These are phyloP conservation scores for Buathra laborator DNA, from an alignment of 2,888 invertebrate genomes.

Conservation along the genomic window DNA sequence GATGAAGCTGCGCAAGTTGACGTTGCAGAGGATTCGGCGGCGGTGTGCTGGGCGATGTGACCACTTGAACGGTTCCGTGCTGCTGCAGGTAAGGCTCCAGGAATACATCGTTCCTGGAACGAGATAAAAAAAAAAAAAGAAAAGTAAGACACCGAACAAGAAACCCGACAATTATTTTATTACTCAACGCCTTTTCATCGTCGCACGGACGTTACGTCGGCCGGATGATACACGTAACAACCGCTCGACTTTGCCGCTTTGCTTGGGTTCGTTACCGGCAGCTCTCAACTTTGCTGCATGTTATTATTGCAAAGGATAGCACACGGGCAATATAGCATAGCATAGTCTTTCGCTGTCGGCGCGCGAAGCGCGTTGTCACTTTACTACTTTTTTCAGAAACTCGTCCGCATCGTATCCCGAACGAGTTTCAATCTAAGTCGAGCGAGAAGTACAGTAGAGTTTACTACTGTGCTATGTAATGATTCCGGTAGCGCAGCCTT, in stretches of 20 bases:
- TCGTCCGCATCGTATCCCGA: conserved; percentile 12
- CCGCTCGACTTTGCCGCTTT: background rate
- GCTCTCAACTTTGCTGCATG: conserved; percentile 11
- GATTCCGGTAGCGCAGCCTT: background rate
- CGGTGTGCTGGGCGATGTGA: conserved; percentile 83
- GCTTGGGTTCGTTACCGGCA: conserved; percentile 21
- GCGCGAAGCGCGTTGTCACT: background rate
- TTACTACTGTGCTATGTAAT: background rate
- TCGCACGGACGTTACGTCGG: conserved; percentile 56
- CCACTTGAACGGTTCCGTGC: conserved; percentile 83
- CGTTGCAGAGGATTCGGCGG: conserved; percentile 83
- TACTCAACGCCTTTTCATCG: conserved; percentile 46
- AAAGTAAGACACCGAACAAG: conserved; percentile 29
- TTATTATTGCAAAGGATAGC: background rate
- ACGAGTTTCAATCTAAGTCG: conserved; percentile 20
- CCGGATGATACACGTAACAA: conserved; percentile 62
- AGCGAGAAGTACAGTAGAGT: background rate
- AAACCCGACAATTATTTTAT: conserved; percentile 44
- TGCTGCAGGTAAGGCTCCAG: conserved; percentile 90
- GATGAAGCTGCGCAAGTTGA: conserved; percentile 87
- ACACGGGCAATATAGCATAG: background rate
- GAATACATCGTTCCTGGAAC: conserved; percentile 91
- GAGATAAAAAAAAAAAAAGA: conserved; percentile 75
- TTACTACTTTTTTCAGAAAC: conserved; percentile 32
- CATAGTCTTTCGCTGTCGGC: background rate